Evolutionary conservation across 2,113 vertebrate species (phyloP).

Genomic region (Dunckerocampus dactyliophorus): DNA sequence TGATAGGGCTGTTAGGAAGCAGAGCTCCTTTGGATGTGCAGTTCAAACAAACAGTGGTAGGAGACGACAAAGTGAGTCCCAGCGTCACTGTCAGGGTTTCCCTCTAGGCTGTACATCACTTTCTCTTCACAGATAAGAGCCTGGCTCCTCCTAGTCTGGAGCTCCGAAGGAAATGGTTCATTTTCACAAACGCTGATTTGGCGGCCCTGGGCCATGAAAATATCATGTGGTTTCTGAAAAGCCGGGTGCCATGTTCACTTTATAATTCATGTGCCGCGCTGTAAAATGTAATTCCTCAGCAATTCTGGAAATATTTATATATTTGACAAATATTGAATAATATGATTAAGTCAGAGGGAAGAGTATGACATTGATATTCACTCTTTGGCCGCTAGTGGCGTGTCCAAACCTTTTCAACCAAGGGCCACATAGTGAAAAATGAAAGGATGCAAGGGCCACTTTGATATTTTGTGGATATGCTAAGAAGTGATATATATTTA

Average conservation of each 20-base stretch:
- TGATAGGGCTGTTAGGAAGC: slow-evolving; percentile 30
- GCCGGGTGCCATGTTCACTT: slow-evolving; percentile 17
- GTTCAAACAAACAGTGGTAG: slow-evolving; percentile 48
- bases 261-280: slow-evolving; percentile 39
- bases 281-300: slow-evolving; percentile 20
- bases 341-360: background rate
- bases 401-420: too few species aligned
- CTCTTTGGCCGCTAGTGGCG: too few species aligned
- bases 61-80: slow-evolving; percentile 39
- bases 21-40: slow-evolving; percentile 25
- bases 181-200: slow-evolving; percentile 45
- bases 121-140: slow-evolving; percentile 55
- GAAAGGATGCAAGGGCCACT: too few species aligned
- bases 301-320: background rate
- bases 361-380: too few species aligned
- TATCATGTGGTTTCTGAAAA: slow-evolving; percentile 43
- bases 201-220: slow-evolving; percentile 36
- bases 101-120: slow-evolving; percentile 51
- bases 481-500: too few species aligned
- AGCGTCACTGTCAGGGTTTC: slow-evolving; percentile 29
- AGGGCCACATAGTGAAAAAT: too few species aligned
- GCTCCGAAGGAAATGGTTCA: slow-evolving; percentile 37
- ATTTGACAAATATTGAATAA: background rate
- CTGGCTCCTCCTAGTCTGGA: slow-evolving; percentile 52
- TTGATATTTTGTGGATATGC: too few species aligned